Base-by-base conservation (phyloP, 2,888 invertebrate genomes). In the Agriopis marginaria region DNA sequence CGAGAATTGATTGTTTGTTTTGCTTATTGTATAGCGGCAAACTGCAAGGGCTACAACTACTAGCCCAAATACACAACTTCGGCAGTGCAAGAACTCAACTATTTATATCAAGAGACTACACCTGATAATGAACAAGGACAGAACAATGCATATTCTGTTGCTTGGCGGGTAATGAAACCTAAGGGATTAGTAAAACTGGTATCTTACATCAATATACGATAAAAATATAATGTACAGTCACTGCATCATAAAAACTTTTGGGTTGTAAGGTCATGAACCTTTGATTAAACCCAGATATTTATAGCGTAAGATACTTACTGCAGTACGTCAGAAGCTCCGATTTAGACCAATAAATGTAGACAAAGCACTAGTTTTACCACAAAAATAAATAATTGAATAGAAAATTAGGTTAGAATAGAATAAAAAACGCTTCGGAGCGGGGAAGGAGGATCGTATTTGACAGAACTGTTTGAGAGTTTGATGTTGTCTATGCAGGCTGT, bases 361-460 rank as follows among this genome's bases (percentile, higher is more conserved):
- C 58, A 63, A 73, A 68, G 61, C 66, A 55, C 51, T 66, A 66
- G 47, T 70, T 68, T 61, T 50, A 51, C 32, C 54, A 68, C 63
- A 59, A 74, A 61, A 69, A 68, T 65, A 70, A 62, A 55, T 63
- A 69, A 59, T 44, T 49, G 62, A 56, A 32, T 49, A 49, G n/a
- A 69, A 60, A 68, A 68, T 65, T 73, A 72, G 75, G 75, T 75
- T 75, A 75, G 49, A 62, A 23, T 63, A 74, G 47, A 61, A 42
- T 63, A n/a, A 60, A 63, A 64, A 66, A 70, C 51, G 69, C 60
- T 51, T 42, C 10, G 51, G 45, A 17, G 54, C 8, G 66, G 32
- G 42, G 42, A 44, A 8, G 44, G 40, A 39, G n/a, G 54, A 0
- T 2, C 7, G 42, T 42, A 10, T 32, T 32, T 42, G 42, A 42